Conservation (phyloP, 2,797 vertebrate genomes). For the Diceros bicornis region DNA sequence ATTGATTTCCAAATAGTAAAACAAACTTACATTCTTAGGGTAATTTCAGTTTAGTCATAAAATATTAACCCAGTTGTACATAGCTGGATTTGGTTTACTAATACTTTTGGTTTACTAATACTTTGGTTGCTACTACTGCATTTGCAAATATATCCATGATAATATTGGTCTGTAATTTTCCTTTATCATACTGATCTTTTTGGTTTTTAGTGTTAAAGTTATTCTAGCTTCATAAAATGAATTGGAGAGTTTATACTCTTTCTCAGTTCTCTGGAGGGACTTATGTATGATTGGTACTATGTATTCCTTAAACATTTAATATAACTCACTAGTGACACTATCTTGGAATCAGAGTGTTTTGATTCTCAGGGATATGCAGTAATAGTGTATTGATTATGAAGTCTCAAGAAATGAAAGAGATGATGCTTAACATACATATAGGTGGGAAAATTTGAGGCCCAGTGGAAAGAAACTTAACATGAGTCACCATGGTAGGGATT, state of each 20-base stretch:
- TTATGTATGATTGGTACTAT: not conserved
- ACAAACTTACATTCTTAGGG: not conserved
- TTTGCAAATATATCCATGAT: not conserved
- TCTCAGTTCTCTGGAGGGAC: not conserved
- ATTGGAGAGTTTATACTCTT: not conserved
- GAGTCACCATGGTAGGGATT: not conserved
- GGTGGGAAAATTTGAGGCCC: not conserved
- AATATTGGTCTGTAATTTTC: not conserved
- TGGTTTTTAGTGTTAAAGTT: not conserved
- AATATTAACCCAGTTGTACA: not conserved
- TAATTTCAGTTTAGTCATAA: not conserved
- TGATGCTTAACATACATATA: not conserved
- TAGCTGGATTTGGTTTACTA: not conserved
- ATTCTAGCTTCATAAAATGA: not conserved
- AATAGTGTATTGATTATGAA: not conserved
- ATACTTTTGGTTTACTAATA: not conserved
- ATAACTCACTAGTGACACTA: not conserved
- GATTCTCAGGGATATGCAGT: not conserved
- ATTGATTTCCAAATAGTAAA: conserved; percentile 24
- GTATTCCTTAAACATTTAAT: not conserved
- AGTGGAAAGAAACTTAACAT: not conserved
- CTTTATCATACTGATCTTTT: not conserved
- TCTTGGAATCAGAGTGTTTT: not conserved
- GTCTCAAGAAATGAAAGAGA: conserved; percentile 3
- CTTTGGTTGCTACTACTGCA: not conserved